Evolutionary conservation across 1,140 invertebrate genomes (phyloP).

Genomic region (Lamellibrachia luymesi): DNA sequence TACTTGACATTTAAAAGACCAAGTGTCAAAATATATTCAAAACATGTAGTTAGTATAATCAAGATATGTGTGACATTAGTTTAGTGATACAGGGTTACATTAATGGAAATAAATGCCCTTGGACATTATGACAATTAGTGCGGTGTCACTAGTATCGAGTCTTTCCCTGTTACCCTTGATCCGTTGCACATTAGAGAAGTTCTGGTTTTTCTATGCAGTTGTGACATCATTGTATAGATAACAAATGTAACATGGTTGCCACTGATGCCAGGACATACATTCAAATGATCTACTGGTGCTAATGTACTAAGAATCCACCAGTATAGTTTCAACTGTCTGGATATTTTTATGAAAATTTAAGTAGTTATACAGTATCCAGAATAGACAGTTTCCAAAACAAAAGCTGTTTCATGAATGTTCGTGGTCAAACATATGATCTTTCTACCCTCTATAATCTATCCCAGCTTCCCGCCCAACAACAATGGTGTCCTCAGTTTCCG

Average conservation of each 20-base stretch:
- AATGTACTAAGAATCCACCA: neutral
- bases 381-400: too few relatives aligned
- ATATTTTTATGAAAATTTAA: neutral
- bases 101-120: neutral
- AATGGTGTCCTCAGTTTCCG: too few relatives aligned
- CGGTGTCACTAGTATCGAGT: neutral
- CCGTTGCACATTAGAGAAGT: neutral
- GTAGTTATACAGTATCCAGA: too few relatives aligned
- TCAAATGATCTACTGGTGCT: neutral
- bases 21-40: too few relatives aligned
- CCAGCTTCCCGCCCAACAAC: too few relatives aligned
- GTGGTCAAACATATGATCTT: neutral
- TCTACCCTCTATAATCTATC: too few relatives aligned
- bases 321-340: neutral
- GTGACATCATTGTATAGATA: neutral
- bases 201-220: neutral
- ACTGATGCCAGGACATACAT: neutral
- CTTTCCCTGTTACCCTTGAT: neutral
- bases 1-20: too few relatives aligned
- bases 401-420: neutral
- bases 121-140: neutral
- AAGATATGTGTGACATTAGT: neutral
- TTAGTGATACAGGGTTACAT: neutral
- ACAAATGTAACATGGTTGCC: neutral
- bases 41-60: neutral